Base-by-base conservation (phyloP, 2,888 invertebrate genomes). In the Drosophila mettleri region DNA sequence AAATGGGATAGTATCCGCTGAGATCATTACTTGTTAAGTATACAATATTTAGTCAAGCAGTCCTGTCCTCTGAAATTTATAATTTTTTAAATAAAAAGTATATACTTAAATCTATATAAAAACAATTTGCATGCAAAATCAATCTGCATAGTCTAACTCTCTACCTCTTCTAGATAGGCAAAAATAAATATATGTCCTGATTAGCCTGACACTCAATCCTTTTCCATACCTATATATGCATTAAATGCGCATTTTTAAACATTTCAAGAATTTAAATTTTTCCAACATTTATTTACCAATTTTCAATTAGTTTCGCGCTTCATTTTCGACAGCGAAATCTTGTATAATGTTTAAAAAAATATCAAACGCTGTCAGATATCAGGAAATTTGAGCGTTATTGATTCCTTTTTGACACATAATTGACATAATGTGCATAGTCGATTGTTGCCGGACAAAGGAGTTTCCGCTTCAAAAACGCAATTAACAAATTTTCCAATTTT, bases 401-500 rank as follows among this genome's bases (percentile, higher is more conserved):
- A 34, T 36, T 51, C 24, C 34, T 16, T n/a, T 51, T 34, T 34
- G 34, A 24, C 34, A 16, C 24, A 16, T 22, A 34, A 34, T 49
- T 29, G 43, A 20, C 31, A 48, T 31, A 20, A 45, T 45, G 45
- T 45, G 45, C 0, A 12, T 7, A 31, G 31, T 16, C 24, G 34
- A 31, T 36, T 34, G 52, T 31, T 36, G 49, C 16, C 16, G 31
- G 12, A 22, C 18, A 39, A 49, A 55, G 46, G 29, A 59, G 22
- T 61, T 78, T 53, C 14, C 36, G 65, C 53, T 54, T 51, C 39
- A 49, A 70, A 82, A 86, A 75, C 82, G 68, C 79, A 86, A 83
- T 83, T 86, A 86, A 76, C 83, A 66, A 63, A 65, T 61, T 69
- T 54, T 52, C 33, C 62, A 68, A 77, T 74, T 80, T 20, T 49